Percentiles rank a stretch among this genome's conserved stretches.
These are phyloP conservation scores for Heliothis subflexa DNA, from an alignment of 1,140 invertebrate species.

Conservation along the genomic window DNA sequence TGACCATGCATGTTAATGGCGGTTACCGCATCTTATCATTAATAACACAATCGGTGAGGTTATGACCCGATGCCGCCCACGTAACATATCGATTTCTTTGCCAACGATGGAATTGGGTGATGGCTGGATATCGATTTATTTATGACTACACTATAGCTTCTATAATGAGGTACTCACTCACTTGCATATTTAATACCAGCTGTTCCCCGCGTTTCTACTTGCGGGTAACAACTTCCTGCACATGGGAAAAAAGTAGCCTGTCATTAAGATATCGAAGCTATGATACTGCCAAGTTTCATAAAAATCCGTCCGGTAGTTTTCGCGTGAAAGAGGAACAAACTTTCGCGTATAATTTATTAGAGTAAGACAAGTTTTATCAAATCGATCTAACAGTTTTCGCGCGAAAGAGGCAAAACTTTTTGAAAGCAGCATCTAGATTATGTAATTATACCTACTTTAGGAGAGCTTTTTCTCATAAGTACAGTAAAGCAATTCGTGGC, in stretches of 20 bases:
- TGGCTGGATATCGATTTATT: not conserved
- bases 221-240: not conserved
- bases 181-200: not conserved
- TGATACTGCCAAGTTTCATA: too few relatives aligned
- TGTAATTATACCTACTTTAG: not conserved
- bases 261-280: too few relatives aligned
- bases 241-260: too few relatives aligned
- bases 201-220: not conserved
- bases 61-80: conserved; percentile 15
- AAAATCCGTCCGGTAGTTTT: too few relatives aligned
- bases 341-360: too few relatives aligned
- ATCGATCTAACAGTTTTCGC: too few relatives aligned
- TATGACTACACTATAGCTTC: not conserved
- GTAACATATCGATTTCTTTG: conserved; percentile 23
- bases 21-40: not conserved
- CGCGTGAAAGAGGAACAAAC: too few relatives aligned
- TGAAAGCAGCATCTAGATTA: not conserved
- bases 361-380: too few relatives aligned
- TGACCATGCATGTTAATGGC: not conserved
- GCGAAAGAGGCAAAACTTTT: too few relatives aligned
- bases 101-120: not conserved
- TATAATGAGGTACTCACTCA: not conserved
- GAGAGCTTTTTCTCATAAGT: too few relatives aligned
- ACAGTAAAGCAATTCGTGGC: too few relatives aligned
- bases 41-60: conserved; percentile 23